These are phyloP conservation scores for Crocodylus rhombifer DNA, from an alignment of 2,797 vertebrate genomes.

Conservation along the genomic window DNA sequence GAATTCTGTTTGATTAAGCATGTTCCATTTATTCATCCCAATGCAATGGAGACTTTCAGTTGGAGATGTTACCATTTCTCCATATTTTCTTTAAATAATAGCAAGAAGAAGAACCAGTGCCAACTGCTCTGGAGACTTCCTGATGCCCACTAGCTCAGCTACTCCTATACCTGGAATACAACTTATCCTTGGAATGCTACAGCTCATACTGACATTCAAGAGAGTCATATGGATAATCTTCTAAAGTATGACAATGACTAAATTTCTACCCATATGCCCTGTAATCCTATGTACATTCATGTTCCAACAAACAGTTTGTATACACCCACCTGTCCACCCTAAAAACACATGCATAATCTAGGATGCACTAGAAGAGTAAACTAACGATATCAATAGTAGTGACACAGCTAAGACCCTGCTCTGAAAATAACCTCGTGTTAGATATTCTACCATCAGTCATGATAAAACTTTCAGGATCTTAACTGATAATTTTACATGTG, in stretches of 20 bases:
- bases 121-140: not conserved
- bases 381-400: not conserved
- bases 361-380: not conserved
- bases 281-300: not conserved
- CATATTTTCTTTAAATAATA: not conserved
- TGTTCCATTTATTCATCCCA: not conserved
- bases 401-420: not conserved
- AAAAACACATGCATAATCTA: not conserved
- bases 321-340: not conserved
- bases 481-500: not conserved
- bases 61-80: not conserved
- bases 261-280: not conserved
- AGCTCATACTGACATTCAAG: not conserved
- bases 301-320: not conserved
- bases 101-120: not conserved
- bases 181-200: not conserved
- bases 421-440: not conserved
- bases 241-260: not conserved
- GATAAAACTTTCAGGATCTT: not conserved
- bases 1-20: not conserved
- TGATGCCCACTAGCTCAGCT: not conserved
- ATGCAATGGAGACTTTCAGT: not conserved
- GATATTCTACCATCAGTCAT: not conserved
- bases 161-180: not conserved
- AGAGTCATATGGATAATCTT: not conserved